Evolutionary conservation across 2,113 vertebrate genomes (phyloP).

Genomic region (Plestiodon gilberti): DNA sequence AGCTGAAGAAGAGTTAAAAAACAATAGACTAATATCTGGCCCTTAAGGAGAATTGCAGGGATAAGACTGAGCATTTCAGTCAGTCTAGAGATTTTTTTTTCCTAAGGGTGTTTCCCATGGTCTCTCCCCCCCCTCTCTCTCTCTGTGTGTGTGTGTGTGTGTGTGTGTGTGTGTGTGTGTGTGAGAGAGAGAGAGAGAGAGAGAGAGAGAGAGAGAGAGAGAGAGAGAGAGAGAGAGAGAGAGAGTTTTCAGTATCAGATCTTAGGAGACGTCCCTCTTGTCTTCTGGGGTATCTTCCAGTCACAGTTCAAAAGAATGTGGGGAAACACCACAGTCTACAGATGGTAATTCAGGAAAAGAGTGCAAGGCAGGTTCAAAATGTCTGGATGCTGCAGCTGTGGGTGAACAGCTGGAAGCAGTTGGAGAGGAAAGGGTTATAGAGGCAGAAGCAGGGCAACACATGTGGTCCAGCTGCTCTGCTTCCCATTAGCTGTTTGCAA

Average conservation of each 20-base stretch:
- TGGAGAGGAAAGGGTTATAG: constrained; percentile 18
- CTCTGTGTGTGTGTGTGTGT: too few relatives aligned
- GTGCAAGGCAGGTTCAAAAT: neutral
- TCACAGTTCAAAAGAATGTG: neutral
- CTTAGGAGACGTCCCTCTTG: neutral
- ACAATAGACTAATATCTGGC: neutral
- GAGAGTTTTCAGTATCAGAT: too few relatives aligned
- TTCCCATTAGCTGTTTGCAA: neutral
- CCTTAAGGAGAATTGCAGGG: neutral
- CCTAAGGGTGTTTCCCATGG: neutral
- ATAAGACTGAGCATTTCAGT: neutral
- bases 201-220: too few relatives aligned
- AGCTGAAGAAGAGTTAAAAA: neutral
- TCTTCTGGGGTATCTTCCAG: neutral
- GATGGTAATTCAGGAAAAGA: neutral
- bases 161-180: too few relatives aligned
- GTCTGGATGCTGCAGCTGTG: constrained; percentile 14
- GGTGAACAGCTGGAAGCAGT: constrained; percentile 29
- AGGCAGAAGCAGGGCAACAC: constrained; percentile 21
- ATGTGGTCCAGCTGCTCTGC: constrained; percentile 2
- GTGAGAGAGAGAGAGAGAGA: too few relatives aligned
- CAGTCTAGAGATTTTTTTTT: neutral
- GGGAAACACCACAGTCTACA: neutral
- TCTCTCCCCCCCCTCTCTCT: neutral
- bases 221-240: too few relatives aligned